Conservation (phyloP, 2,888 invertebrate genomes). For the Papilio gigon region DNA sequence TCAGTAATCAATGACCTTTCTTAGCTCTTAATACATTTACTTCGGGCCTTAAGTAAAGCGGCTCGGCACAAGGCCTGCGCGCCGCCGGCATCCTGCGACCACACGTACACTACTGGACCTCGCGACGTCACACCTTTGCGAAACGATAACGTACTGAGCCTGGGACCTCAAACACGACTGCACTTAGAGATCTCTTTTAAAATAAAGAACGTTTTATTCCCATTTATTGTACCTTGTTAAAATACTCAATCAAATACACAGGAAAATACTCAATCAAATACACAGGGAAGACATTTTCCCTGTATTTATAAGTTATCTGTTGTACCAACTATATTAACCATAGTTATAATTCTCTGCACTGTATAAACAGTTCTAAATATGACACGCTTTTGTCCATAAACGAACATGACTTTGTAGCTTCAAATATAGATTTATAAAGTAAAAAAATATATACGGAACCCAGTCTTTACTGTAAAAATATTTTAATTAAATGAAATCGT, state of each 20-base stretch:
- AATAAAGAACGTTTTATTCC: background rate
- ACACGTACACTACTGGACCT: background rate
- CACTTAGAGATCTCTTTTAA: background rate
- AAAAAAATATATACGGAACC: background rate
- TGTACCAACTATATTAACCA: no score
- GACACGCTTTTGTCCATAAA: background rate
- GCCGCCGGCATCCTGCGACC: conserved; percentile 21
- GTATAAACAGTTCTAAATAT: background rate
- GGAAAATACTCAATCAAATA: no score
- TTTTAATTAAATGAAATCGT: conserved; percentile 1
- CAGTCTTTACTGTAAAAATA: background rate
- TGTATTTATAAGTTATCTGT: no score
- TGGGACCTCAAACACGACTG: conserved; percentile 2
- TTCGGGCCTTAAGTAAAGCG: conserved; percentile 1
- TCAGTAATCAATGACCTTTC: background rate
- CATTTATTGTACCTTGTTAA: background rate
- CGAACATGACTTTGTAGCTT: no score
- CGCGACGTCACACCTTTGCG: conserved; percentile 12
- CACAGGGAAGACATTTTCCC: no score
- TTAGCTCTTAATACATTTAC: background rate
- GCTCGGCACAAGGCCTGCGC: conserved; percentile 2
- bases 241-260: background rate
- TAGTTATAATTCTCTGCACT: no score
- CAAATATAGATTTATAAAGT: no score
- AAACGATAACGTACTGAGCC: background rate